Base-by-base conservation (phyloP, 2,888 invertebrate genomes). In the Hedya salicella region DNA sequence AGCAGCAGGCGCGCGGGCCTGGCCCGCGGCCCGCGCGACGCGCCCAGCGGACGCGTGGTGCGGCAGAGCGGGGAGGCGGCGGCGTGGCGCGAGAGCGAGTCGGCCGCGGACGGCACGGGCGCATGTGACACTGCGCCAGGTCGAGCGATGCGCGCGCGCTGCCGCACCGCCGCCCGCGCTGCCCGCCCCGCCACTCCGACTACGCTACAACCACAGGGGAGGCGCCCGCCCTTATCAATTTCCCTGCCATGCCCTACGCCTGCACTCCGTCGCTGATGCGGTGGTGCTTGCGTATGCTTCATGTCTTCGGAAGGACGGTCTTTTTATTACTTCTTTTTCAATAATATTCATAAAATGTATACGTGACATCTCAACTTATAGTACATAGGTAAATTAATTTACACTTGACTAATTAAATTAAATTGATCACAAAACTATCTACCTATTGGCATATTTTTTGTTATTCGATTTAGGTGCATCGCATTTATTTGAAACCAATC, bases 41-140 rank as follows among this genome's bases (percentile, higher is more conserved):
- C 91, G 90, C 90, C 91, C 91, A 89, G 91, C 87, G 89, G 89
- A 88, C 91, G 91, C 91, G 91, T 91, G 91, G 90, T 91, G 91
- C 91, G 90, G 90, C 90, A 87, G 84, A 85, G 89, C 86, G 89
- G 88, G 86, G 81, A 85, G 88, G 87, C 88, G 88, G 89, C 89
- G 88, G 88, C 87, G 89, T 83, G 85, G 89, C 89, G 87, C 86
- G 81, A 73, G 80, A 86, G 85, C 88, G 89, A 85, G 86, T 88
- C 77, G 86, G 86, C 89, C 89, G 89, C 91, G 86, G 88, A 80
- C 88, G 89, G 89, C 89, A 89, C 89, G 69, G 67, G 72, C 65
- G 46, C 88, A 88, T 87, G 88, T 89, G 84, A 89, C 89, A 89
- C 89, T 89, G 87, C 87, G 81, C 82, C 77, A n/a, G 88, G 83